Conservation (phyloP, 2,797 vertebrate species). For the Hafferia zeledoni region DNA sequence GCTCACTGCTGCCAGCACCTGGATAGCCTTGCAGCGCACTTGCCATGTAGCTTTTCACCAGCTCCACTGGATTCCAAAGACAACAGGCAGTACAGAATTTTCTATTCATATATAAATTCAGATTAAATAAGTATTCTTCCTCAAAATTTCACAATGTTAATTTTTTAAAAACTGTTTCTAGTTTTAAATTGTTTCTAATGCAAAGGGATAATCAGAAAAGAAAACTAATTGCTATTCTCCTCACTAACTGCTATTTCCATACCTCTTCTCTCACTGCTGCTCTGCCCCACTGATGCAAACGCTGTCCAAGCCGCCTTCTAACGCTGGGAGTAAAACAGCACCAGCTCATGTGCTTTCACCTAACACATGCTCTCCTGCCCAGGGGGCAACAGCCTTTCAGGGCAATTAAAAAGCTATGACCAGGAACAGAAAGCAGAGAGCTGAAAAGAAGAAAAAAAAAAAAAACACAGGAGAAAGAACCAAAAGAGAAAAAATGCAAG, state of each 20-base stretch:
- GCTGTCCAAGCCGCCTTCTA: background rate
- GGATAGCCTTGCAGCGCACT: background rate
- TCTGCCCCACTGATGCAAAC: background rate
- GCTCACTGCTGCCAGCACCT: rapidly evolving
- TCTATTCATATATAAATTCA: background rate
- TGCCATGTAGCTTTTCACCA: background rate
- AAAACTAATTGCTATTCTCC: background rate
- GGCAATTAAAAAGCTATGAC: background rate
- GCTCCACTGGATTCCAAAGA: background rate
- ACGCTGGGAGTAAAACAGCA: background rate
- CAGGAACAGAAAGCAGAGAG: background rate
- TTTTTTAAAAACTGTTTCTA: background rate
- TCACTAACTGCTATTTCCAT: background rate
- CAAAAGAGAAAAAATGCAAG: background rate
- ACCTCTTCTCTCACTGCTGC: background rate
- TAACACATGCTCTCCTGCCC: background rate
- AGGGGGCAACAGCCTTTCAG: background rate
- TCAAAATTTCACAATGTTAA: background rate
- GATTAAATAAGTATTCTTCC: background rate
- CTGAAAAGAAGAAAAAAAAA: background rate
- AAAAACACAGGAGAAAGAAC: background rate
- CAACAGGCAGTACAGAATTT: background rate
- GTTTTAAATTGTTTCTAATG: background rate
- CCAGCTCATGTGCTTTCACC: background rate
- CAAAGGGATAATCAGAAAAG: background rate